Evolutionary conservation across 2,797 vertebrate species (phyloP).

Genomic region (Thaleichthys pacificus): DNA sequence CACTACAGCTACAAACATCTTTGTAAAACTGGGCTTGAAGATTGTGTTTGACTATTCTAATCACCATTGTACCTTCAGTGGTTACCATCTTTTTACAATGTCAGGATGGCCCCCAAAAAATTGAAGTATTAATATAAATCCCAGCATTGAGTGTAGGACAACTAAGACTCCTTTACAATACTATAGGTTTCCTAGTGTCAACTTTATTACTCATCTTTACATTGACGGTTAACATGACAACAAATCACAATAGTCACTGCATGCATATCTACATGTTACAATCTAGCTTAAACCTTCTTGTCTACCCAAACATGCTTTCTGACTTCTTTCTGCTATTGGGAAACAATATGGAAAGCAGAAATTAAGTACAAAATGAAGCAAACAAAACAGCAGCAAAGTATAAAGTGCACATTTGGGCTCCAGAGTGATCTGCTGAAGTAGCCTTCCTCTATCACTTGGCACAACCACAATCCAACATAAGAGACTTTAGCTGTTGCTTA

Average conservation of each 20-base stretch:
- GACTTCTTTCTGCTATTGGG: conserved; percentile 22
- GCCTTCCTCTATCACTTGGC: conserved; percentile 40
- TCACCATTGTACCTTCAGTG: no score
- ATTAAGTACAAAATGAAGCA: conserved; percentile 26
- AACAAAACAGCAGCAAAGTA: conserved; percentile 45
- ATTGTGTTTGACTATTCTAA: no score
- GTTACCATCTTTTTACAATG: neutral
- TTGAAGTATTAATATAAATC: no score
- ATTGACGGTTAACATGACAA: conserved; percentile 39
- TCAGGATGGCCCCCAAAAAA: neutral
- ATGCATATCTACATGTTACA: conserved; percentile 55
- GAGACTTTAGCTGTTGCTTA: conserved; percentile 14
- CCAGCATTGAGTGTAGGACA: neutral
- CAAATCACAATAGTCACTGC: conserved; percentile 45
- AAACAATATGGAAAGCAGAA: conserved; percentile 9
- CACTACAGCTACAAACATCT: no score
- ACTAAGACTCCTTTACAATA: neutral
- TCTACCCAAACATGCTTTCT: conserved; percentile 10
- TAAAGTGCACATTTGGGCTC: conserved; percentile 56
- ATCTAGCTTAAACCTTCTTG: conserved; percentile 19
- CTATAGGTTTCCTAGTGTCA: neutral
- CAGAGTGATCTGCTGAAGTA: conserved; percentile 27
- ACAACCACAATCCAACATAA: conserved; percentile 35
- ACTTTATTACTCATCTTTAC: conserved; percentile 39
- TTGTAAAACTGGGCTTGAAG: no score